phyloP scores from a whole-genome alignment of 2,888 invertebrate species.

The Sipha maydis region DNA sequence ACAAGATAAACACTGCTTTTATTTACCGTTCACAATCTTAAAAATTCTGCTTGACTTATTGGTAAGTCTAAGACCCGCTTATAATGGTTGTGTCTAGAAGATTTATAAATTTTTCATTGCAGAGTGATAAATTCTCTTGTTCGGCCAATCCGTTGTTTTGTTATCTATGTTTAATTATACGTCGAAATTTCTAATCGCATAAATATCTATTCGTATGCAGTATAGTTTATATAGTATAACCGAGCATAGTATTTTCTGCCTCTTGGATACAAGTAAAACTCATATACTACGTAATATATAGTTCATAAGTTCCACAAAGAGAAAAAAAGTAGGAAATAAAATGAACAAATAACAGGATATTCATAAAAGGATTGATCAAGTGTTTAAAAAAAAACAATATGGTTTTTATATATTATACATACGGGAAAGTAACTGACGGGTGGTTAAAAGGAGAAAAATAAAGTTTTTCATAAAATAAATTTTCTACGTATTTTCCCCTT shows the following conservation, averaged over 20 bases:
- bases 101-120: too few relatives aligned
- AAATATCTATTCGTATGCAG: not conserved
- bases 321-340: conserved; percentile 8
- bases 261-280: conserved; percentile 10
- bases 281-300: not conserved
- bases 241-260: not conserved
- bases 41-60: too few relatives aligned
- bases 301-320: not conserved
- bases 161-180: too few relatives aligned
- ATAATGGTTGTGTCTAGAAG: too few relatives aligned
- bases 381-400: conserved; percentile 58
- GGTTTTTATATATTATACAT: conserved; percentile 36
- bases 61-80: too few relatives aligned
- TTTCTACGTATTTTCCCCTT: not conserved
- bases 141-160: too few relatives aligned
- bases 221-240: too few relatives aligned
- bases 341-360: conserved; percentile 4
- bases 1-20: too few relatives aligned
- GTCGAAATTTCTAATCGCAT: not conserved
- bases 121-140: too few relatives aligned
- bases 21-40: too few relatives aligned
- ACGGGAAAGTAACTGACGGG: not conserved
- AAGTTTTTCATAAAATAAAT: conserved; percentile 9
- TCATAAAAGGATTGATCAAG: conserved; percentile 43
- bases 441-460: not conserved